Evolutionary conservation across 2,113 vertebrate species (phyloP).

Genomic region (Oostethus manadensis): DNA sequence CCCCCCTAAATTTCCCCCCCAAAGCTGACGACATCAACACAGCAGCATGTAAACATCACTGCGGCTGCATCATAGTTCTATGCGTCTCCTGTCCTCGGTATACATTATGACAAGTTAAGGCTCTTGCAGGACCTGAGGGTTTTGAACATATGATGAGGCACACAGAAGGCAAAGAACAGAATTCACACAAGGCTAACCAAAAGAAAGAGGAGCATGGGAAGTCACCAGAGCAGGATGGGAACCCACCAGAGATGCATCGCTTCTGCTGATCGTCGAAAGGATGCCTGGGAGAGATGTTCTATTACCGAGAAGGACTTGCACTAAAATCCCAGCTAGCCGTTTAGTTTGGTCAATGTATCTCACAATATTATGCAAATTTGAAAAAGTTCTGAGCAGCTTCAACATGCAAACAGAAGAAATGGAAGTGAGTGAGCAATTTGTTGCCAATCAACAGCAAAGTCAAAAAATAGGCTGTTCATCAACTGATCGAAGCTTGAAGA

Average conservation of each 20-base stretch:
- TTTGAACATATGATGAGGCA: conserved; percentile 78
- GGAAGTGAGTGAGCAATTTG: too few species aligned
- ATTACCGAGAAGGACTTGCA: conserved; percentile 8
- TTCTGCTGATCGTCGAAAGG: conserved; percentile 7
- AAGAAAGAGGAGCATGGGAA: conserved; percentile 51
- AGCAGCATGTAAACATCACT: conserved; percentile 59
- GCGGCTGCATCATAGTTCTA: conserved; percentile 43
- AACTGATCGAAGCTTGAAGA: too few species aligned
- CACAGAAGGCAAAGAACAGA: conserved; percentile 76
- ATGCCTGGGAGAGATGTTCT: conserved; percentile 16
- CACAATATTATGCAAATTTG: not conserved
- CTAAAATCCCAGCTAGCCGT: conserved; percentile 4
- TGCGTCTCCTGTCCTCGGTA: conserved; percentile 44
- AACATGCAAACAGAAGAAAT: too few species aligned
- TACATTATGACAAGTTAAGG: conserved; percentile 76
- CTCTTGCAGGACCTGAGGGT: conserved; percentile 81
- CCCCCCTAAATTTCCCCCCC: not conserved
- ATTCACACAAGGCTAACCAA: conserved; percentile 56
- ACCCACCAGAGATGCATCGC: conserved; percentile 11
- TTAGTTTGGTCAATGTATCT: not conserved
- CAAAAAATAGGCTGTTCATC: too few species aligned
- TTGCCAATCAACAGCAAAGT: too few species aligned
- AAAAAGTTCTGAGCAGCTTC: not conserved
- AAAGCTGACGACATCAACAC: conserved; percentile 31
- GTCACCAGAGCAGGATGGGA: conserved; percentile 24